Base-by-base conservation (phyloP, 2,797 vertebrate genomes). In the Gallirallus australis region DNA sequence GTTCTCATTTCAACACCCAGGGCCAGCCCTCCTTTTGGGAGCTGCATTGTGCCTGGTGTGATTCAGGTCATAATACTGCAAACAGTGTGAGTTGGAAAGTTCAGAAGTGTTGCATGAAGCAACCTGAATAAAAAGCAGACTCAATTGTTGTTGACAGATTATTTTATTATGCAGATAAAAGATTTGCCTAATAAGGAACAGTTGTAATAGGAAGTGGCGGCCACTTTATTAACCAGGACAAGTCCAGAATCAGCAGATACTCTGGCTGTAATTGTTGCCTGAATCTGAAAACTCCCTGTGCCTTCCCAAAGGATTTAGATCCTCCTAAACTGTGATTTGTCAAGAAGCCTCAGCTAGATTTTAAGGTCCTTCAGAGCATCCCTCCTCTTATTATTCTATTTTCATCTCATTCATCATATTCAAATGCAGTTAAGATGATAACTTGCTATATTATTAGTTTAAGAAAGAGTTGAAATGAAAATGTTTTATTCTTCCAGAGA, bases 1-100 rank as follows among this genome's bases (percentile, higher is more conserved):
- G 9, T 7, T 65, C 70, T 69, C 5, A 25, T 50, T 39, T 60
- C 47, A 24, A 75, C 69, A 19, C 2, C 9, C 33, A 20, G 14
- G 30, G 15, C 28, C 18, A 47, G 16, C 0, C 0, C 8, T 54
- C 16, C 15, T 53, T 37, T 30, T 0, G 0, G 39, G 52, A 85
- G 24, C 19, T 39, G 40, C 31, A 8, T 18, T 10, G 40, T 30
- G 9, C 31, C 20, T 54, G 27, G 1, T 76, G 71, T 63, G 60
- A 65, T 65, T 35, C 33, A 33, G 35, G 33, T 33, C 63, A 71
- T 28, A 37, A 1, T 1, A 1, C 50, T 60, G 31, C 30, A n/a
- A 69, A 31, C 27, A 31, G 15, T 2, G 7, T 30, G 37, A 47
- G 53, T 1, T 31, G 24, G 57, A 63, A 72, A 70, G 15, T 53